Percentiles rank a stretch among this genome's conserved stretches.
phyloP scores from a whole-genome alignment of 2,888 invertebrate genomes.

The Camptogramma bilineatum region DNA sequence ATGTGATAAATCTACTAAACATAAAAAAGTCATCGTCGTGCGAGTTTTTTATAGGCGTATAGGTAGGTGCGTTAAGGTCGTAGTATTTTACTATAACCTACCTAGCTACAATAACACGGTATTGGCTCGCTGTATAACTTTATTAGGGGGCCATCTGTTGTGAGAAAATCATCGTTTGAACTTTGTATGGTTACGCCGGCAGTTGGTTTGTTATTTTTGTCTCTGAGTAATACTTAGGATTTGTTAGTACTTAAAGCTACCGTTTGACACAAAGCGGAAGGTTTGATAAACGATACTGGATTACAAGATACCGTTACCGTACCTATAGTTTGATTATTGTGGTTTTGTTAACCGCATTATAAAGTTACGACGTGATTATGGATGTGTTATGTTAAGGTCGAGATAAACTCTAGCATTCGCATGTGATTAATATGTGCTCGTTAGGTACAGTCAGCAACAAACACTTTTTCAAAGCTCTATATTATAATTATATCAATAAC shows the following conservation, averaged over 20 bases:
- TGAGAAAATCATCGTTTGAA: no score
- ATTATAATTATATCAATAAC: no score
- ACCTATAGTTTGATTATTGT: constrained; percentile 45
- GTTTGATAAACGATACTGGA: constrained; percentile 27
- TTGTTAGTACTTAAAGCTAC: no score
- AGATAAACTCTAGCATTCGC: background rate
- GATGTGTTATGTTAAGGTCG: background rate
- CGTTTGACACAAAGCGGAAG: background rate
- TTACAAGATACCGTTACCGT: no score
- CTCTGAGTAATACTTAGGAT: no score
- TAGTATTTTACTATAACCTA: background rate
- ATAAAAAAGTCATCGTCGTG: background rate
- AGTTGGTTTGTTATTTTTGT: no score
- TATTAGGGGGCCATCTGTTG: background rate
- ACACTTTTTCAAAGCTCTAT: background rate
- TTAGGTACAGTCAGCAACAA: background rate
- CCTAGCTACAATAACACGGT: background rate
- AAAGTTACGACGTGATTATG: constrained; percentile 23
- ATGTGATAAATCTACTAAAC: background rate
- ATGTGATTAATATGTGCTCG: background rate
- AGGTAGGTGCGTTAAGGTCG: background rate
- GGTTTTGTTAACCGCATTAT: constrained; percentile 50
- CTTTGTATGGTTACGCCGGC: no score
- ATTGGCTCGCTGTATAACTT: background rate
- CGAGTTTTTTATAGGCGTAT: background rate